Conservation (phyloP, 2,113 vertebrate species). For the Varanus komodoensis region DNA sequence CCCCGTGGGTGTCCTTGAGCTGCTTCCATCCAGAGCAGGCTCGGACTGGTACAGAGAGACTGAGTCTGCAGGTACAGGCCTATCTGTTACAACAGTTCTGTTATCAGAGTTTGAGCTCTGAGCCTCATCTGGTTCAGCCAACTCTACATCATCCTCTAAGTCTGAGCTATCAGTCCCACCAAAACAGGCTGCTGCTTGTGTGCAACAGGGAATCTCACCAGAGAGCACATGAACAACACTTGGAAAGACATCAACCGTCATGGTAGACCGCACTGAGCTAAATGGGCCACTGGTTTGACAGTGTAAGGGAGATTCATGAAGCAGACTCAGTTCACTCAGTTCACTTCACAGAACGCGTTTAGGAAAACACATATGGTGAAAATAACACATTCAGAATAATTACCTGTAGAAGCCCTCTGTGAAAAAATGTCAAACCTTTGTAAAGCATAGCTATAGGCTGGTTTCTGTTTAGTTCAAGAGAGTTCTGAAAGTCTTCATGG, state of each 20-base stretch:
- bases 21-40: too few species aligned
- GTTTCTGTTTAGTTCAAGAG: constrained; percentile 93
- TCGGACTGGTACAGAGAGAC: too few species aligned
- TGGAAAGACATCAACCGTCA: not conserved
- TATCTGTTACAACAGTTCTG: too few species aligned
- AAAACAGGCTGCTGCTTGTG: too few species aligned
- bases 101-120: too few species aligned
- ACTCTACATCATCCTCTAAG: too few species aligned
- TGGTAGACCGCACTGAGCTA: not conserved
- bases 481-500: constrained; percentile 94
- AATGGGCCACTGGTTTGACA: not conserved
- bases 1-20: too few species aligned
- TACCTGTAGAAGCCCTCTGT: constrained; percentile 97
- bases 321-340: not conserved
- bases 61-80: too few species aligned
- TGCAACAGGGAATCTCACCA: too few species aligned
- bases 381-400: constrained; percentile 5
- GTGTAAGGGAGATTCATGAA: not conserved
- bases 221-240: too few species aligned
- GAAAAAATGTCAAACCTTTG: constrained; percentile 97
- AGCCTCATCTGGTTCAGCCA: too few species aligned
- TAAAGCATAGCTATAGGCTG: constrained; percentile 97
- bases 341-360: not conserved
- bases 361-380: not conserved
- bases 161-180: too few species aligned